Evolutionary conservation across 2,888 invertebrate species (phyloP), one percentile per base, ranked within the genome.

Genomic region (Harpalus rubripes): DNA sequence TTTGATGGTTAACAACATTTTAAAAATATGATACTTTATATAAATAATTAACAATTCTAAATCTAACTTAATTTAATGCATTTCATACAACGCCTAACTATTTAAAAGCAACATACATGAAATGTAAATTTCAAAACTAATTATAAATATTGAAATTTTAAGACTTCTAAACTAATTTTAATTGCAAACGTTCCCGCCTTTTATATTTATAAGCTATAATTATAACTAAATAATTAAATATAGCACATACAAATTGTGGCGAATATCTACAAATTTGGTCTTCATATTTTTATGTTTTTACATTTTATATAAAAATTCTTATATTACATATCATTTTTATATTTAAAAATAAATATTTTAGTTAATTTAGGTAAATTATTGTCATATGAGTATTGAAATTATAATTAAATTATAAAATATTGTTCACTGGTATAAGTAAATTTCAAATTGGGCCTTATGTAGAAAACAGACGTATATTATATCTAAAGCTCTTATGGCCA

Each of bases 131-230:
- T 78, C 22, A 26, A 15, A 78, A 26, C 26, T 58, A 58, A 78
- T 56, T 32, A 22, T 32, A 68, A 81, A 68, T 65, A 81, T 68
- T 68, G 15, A 52, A 58, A 18, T 78, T 78, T 78, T 59, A 56
- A 39, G 59, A 5, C 6, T n/a, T 78, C 78, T 78, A 78, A 59
- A 58, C 81, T 81, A 81, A 68, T 81, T 58, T 83, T 58, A 41
- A 83, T 83, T 83, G 83, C 83, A 76, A 83, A 76, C 83, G 83
- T 76, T 83, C 83, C 83, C 83, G 83, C 83, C 83, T 76, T 83
- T 83, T 72, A 68, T 68, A 56, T 83, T 83, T 72, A 68, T 68
- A 56, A 68, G 81, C 26, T 81, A 83, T 83, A 82, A 68, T 83
- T 83, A 76, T 58, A 56, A 76, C 44, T 83, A 74, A 61, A 61